Base-by-base conservation (phyloP, 2,888 invertebrate species). In the Cerastis rubricosa region DNA sequence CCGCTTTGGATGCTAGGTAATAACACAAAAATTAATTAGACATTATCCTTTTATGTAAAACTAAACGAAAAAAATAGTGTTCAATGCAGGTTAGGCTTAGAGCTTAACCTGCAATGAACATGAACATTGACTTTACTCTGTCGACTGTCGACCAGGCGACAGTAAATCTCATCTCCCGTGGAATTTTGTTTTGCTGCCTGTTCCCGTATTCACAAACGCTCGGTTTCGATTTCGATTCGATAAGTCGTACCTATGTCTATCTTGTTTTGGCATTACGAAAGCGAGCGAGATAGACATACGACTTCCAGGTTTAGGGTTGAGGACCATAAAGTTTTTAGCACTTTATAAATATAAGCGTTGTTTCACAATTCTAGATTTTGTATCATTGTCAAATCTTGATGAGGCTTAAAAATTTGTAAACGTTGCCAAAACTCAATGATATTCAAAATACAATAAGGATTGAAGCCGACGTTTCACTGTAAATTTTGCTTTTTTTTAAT, bases 161-260 rank as follows among this genome's bases (percentile, higher is more conserved):
- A 61, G 35, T 0, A 74, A 72, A 49, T 40, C 22, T 49, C 9
- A 40, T 8, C 4, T 49, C 17, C n/a, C 2, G 22, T 25, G 5
- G 5, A 14, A 47, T 74, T 72, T 74, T 25, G 17, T 47, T 74
- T 61, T 59, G 47, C 72, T n/a, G n/a, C n/a, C n/a, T n/a, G n/a
- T n/a, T n/a, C n/a, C n/a, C n/a, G n/a, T n/a, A n/a, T n/a, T n/a
- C n/a, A n/a, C n/a, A n/a, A n/a, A n/a, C n/a, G n/a, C n/a, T n/a
- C n/a, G n/a, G n/a, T n/a, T n/a, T n/a, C n/a, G n/a, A n/a, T n/a
- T n/a, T n/a, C n/a, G n/a, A n/a, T n/a, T n/a, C n/a, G n/a, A n/a
- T n/a, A n/a, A n/a, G n/a, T n/a, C n/a, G n/a, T n/a, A n/a, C n/a
- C n/a, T n/a, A n/a, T n/a, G n/a, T n/a, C n/a, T n/a, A n/a, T n/a